phyloP scores from a whole-genome alignment of 2,113 vertebrate genomes.

The Pedetes capensis region DNA sequence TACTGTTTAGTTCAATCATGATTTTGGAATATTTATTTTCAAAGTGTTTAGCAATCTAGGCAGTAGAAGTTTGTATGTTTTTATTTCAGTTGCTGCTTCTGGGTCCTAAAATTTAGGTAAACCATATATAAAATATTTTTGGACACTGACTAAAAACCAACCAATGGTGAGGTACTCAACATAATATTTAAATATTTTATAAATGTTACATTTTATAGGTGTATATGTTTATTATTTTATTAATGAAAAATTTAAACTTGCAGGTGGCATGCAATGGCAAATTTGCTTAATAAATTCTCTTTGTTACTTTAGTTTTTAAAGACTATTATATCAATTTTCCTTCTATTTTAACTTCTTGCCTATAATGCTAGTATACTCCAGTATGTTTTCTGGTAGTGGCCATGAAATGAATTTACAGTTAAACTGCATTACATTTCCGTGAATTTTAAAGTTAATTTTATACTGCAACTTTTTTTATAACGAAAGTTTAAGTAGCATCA shows the following conservation, averaged over 20 bases:
- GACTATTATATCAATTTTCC: background rate
- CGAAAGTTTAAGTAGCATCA: background rate
- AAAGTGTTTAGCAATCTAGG: background rate
- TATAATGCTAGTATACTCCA: background rate
- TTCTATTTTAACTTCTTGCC: background rate
- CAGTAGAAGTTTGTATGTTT: background rate
- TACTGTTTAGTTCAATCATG: background rate
- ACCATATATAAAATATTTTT: background rate
- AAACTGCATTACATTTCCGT: background rate
- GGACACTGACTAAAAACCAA: background rate
- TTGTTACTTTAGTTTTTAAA: background rate
- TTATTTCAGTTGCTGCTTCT: background rate
- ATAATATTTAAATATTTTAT: background rate
- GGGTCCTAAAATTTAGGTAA: background rate
- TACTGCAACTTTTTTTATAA: background rate
- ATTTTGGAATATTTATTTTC: background rate
- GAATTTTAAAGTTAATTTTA: slow-evolving; percentile 10
- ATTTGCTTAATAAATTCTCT: background rate
- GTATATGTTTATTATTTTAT: background rate
- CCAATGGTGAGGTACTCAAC: background rate
- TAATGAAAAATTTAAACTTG: background rate
- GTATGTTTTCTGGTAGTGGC: background rate
- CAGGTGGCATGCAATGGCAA: background rate
- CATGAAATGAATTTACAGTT: background rate
- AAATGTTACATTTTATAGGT: background rate